Base-by-base conservation (phyloP, 2,113 vertebrate genomes). In the Bubo scandiacus region DNA sequence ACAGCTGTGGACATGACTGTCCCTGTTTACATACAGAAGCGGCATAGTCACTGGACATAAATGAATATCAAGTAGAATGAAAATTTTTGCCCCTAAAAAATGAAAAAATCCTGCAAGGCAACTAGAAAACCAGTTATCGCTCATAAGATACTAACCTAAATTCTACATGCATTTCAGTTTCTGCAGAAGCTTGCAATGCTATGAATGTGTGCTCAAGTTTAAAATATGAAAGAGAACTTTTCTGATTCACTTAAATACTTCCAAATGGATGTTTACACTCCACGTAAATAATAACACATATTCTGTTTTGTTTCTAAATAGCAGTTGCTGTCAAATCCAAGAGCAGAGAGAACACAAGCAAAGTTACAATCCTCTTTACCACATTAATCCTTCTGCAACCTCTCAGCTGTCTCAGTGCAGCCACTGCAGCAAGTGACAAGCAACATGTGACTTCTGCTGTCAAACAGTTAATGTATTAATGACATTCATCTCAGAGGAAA, bases 281-380 rank as follows among this genome's bases (percentile, higher is more conserved):
- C 55, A 51, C 59, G 86, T 20, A 88, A 89, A 70, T 63, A 96
- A 87, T 40, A 91, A 23, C 30, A 54, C 34, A n/a, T 70, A 86
- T 4, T 85, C 81, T 86, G 67, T 49, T 94, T 81, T 74, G 72
- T 77, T 93, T 92, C 86, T 90, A 74, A 96, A 91, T 84, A 71
- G 51, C 85, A 88, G 51, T 52, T 91, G 67, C 74, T 77, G 81
- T 78, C 81, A 70, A 90, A 88, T 55, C 29, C 68, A 82, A 45
- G 26, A 93, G 78, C 84, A 91, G 42, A 54, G 65, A 65, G 58
- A 89, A 82, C 32, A 78, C 54, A 92, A 89, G 54, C 71, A 62
- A 94, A 91, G 79, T 73, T 81, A 15, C 29, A 45, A 68, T 77
- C 84, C 91, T 97, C 83, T 90, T 57, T 70, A 79, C 62, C 14